Percentiles rank a stretch among this genome's conserved stretches.
Conservation (phyloP, 92 coral and sea anemone genomes). For the Phenganax subtilis region DNA sequence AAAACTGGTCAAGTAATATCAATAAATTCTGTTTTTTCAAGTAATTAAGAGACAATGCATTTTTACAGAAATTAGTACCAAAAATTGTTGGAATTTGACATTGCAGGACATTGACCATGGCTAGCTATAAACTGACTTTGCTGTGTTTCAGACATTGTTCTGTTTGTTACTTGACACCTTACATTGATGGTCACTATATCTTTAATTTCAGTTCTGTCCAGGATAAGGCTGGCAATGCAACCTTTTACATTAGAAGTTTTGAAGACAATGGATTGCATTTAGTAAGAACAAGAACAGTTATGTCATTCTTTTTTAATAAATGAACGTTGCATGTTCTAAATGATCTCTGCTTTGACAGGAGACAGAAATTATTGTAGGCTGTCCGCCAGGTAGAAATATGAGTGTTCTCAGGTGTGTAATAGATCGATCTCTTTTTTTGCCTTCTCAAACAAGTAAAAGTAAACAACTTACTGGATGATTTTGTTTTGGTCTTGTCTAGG, state of each 20-base stretch:
- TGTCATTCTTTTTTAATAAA: background rate
- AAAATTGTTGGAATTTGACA: too few relatives aligned
- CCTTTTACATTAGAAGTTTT: constrained; percentile 13
- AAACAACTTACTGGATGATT: background rate
- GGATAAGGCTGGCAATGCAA: constrained; percentile 25
- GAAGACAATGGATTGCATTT: constrained; percentile 4
- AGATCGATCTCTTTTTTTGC: constrained; percentile 6
- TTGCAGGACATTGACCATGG: too few relatives aligned
- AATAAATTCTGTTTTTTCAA: too few relatives aligned
- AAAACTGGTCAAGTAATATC: too few relatives aligned
- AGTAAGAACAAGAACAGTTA: constrained; percentile 6
- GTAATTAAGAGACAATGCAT: too few relatives aligned
- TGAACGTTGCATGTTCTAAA: background rate
- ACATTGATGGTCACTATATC: background rate
- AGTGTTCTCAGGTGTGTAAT: constrained; percentile 46
- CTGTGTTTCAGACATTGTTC: too few relatives aligned
- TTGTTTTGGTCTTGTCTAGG: constrained; percentile 8
- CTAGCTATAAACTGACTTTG: too few relatives aligned
- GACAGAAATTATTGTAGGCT: constrained; percentile 59
- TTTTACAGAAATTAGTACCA: too few relatives aligned
- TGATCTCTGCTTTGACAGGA: constrained; percentile 29
- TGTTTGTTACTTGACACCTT: too few relatives aligned
- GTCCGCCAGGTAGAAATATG: constrained; percentile 51
- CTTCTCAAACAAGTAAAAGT: background rate
- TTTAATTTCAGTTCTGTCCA: background rate